A percentile compares a stretch with the other conserved stretches of the same genome.
Conservation (phyloP, 2,888 invertebrate species). For the Miltochrista miniata region DNA sequence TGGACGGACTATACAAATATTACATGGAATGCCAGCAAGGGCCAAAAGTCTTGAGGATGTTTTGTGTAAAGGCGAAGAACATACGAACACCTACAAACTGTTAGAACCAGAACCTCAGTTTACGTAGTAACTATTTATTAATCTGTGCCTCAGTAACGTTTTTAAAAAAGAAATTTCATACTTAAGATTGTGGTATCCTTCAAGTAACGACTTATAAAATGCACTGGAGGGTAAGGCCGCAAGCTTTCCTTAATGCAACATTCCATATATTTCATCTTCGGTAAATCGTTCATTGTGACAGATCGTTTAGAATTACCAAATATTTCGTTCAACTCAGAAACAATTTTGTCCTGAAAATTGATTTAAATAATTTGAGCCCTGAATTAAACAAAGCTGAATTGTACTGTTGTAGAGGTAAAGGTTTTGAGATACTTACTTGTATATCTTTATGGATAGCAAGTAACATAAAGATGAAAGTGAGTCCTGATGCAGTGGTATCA, state of each 20-base stretch:
- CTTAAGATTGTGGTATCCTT: slow-evolving; percentile 79
- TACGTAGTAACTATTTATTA: too few species aligned
- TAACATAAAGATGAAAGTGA: slow-evolving; percentile 58
- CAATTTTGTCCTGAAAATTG: slow-evolving; percentile 31
- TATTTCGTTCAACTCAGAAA: slow-evolving; percentile 33
- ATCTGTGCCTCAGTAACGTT: too few species aligned
- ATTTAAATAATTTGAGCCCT: background rate
- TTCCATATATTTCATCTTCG: slow-evolving; percentile 85
- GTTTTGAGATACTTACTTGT: slow-evolving; percentile 50
- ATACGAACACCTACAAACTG: too few species aligned
- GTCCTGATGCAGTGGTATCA: slow-evolving; percentile 66
- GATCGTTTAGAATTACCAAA: slow-evolving; percentile 85
- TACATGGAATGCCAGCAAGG: too few species aligned
- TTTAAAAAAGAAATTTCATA: slow-evolving; percentile 18
- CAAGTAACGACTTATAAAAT: slow-evolving; percentile 82
- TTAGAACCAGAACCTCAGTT: too few species aligned
- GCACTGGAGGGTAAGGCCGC: slow-evolving; percentile 86
- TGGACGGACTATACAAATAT: too few species aligned
- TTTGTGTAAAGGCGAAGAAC: too few species aligned
- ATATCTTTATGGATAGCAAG: slow-evolving; percentile 69
- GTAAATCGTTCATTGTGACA: slow-evolving; percentile 82
- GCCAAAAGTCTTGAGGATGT: too few species aligned
- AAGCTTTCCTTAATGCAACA: slow-evolving; percentile 87
- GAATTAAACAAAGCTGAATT: background rate
- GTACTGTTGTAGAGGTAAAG: background rate